phyloP scores from a whole-genome alignment of 2,113 vertebrate species.

The Peromyscus polionotus region DNA sequence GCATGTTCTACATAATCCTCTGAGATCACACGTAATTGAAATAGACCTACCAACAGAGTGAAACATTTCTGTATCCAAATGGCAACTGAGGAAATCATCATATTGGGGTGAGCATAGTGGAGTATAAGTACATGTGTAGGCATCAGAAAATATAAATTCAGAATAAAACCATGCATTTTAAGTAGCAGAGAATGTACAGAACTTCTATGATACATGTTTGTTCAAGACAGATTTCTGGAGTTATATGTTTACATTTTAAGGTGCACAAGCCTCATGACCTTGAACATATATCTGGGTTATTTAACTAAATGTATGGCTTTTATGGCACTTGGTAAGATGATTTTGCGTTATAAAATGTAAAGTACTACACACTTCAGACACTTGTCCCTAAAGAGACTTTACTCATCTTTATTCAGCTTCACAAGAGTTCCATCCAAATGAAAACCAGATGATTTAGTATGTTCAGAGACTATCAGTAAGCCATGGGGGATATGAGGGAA shows the following conservation, averaged over 20 bases:
- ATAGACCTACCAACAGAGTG: not conserved
- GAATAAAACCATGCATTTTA: slow-evolving; percentile 25
- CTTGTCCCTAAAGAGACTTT: not conserved
- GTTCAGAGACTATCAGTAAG: not conserved
- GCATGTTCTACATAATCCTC: not conserved
- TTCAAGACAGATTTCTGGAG: not conserved
- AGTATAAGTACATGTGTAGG: not conserved
- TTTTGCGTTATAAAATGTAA: not conserved
- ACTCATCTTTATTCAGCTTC: not conserved
- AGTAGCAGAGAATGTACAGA: slow-evolving; percentile 6
- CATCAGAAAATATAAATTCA: not conserved
- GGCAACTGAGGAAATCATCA: no score
- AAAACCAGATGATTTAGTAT: not conserved
- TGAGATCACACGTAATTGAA: not conserved
- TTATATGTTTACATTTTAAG: slow-evolving; percentile 20
- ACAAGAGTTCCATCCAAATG: not conserved
- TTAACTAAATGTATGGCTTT: not conserved
- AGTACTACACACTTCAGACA: not conserved
- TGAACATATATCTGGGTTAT: slow-evolving; percentile 22
- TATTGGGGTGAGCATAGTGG: not conserved
- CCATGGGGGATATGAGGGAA: not conserved
- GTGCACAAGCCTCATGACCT: not conserved
- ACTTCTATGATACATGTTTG: not conserved
- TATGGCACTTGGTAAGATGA: not conserved
- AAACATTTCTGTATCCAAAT: not conserved